phyloP scores from a whole-genome alignment of 2,113 vertebrate genomes.

The Campylomormyrus numenius region DNA sequence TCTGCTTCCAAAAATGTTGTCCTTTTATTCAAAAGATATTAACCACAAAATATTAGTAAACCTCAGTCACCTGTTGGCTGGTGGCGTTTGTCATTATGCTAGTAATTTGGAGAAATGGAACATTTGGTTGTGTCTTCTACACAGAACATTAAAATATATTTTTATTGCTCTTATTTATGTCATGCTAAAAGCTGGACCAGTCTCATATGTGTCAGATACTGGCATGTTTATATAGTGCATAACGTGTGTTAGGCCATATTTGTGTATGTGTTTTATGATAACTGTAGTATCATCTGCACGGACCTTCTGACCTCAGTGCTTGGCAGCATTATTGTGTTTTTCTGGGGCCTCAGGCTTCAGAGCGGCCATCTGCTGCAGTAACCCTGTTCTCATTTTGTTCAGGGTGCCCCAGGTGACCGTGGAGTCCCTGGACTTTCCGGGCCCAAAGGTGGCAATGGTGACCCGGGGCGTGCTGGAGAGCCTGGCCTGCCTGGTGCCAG shows the following conservation, averaged over 20 bases:
- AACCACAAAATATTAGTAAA: background rate
- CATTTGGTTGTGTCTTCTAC: background rate
- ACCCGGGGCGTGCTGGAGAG: constrained; percentile 87
- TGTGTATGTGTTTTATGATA: background rate
- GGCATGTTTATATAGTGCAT: background rate
- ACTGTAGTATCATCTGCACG: background rate
- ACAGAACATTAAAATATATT: background rate
- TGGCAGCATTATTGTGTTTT: background rate
- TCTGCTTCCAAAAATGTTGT: background rate
- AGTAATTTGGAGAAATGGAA: background rate
- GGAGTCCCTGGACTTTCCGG: constrained; percentile 78
- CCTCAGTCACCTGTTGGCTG: background rate
- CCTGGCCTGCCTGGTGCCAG: constrained; percentile 89
- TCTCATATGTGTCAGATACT: background rate
- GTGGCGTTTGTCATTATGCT: background rate
- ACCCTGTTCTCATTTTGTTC: constrained; percentile 3
- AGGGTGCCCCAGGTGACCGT: constrained; percentile 90
- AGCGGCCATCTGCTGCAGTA: background rate
- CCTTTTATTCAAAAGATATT: background rate
- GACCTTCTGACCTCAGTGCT: background rate
- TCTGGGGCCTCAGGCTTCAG: background rate
- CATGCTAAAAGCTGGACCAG: background rate
- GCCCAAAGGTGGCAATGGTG: constrained; percentile 79
- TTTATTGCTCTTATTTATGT: background rate
- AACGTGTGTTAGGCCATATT: background rate